Percentiles rank a stretch among this genome's conserved stretches.
Conservation (phyloP, 2,888 invertebrate species). For the Sphecodes monilicornis region DNA sequence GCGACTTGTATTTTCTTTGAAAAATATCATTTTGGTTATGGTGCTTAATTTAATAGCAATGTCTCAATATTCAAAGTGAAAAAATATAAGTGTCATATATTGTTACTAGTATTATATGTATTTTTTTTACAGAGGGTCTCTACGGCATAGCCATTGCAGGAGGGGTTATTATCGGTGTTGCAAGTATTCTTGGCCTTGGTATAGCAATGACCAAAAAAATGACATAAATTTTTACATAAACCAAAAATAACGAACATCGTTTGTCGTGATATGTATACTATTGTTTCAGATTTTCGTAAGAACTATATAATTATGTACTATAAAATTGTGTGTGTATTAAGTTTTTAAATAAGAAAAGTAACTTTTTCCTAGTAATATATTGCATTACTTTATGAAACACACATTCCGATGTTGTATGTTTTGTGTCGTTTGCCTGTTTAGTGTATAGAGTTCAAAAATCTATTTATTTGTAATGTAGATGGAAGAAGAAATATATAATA, state of each 20-base stretch:
- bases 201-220: constrained; percentile 89
- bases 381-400: constrained; percentile 12
- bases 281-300: constrained; percentile 28
- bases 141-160: constrained; percentile 96
- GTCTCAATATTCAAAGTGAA: not conserved
- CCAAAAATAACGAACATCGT: constrained; percentile 18
- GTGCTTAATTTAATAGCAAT: not conserved
- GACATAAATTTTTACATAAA: constrained; percentile 4
- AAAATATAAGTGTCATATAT: not conserved
- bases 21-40: not conserved
- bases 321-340: constrained; percentile 37
- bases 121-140: constrained; percentile 89
- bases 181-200: constrained; percentile 93
- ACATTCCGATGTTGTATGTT: constrained; percentile 50
- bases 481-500: constrained; percentile 8
- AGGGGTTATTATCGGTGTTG: constrained; percentile 93
- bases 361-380: constrained; percentile 22
- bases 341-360: constrained; percentile 24
- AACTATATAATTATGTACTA: constrained; percentile 27
- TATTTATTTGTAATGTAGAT: constrained; percentile 24
- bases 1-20: not conserved
- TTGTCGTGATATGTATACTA: constrained; percentile 24
- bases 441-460: constrained; percentile 18
- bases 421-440: constrained; percentile 4
- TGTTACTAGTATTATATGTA: constrained; percentile 46